Percentiles rank a stretch among this genome's conserved stretches.
phyloP scores from a whole-genome alignment of 2,113 vertebrate species.

The Eulacestoma nigropectus region DNA sequence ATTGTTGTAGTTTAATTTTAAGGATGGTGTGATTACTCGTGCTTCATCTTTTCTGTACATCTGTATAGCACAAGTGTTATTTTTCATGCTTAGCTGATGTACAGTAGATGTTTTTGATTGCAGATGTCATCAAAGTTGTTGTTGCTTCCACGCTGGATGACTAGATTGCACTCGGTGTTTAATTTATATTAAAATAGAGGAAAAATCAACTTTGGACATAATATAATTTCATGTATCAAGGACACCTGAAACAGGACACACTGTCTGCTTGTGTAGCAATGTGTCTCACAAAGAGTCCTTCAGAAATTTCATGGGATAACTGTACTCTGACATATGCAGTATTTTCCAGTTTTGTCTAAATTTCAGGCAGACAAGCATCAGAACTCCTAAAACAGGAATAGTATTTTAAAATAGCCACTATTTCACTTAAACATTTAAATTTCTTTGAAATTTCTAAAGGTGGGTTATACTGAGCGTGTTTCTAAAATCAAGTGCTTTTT shows the following conservation, averaged over 20 bases:
- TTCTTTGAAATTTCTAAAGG: background rate
- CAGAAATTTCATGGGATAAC: background rate
- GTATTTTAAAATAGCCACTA: background rate
- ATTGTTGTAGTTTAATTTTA: background rate
- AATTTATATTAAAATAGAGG: background rate
- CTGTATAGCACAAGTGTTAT: background rate
- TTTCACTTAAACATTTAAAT: background rate
- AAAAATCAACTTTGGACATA: background rate
- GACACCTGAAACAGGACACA: background rate
- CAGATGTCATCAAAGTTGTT: background rate
- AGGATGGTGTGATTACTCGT: background rate
- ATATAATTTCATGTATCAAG: background rate
- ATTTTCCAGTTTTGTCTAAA: background rate
- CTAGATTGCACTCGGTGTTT: background rate
- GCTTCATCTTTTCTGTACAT: background rate
- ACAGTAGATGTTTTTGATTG: background rate
- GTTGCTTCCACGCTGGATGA: background rate
- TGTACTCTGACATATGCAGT: background rate
- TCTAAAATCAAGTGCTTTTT: background rate
- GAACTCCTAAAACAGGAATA: background rate
- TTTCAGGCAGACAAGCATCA: background rate
- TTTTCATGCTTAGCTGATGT: background rate
- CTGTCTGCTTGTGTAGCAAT: background rate
- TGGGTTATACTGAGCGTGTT: background rate
- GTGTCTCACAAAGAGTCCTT: background rate